A percentile compares a stretch with the other conserved stretches of the same genome.
These are phyloP conservation scores for Smithornis capensis DNA, from an alignment of 2,113 vertebrate species.

Conservation along the genomic window DNA sequence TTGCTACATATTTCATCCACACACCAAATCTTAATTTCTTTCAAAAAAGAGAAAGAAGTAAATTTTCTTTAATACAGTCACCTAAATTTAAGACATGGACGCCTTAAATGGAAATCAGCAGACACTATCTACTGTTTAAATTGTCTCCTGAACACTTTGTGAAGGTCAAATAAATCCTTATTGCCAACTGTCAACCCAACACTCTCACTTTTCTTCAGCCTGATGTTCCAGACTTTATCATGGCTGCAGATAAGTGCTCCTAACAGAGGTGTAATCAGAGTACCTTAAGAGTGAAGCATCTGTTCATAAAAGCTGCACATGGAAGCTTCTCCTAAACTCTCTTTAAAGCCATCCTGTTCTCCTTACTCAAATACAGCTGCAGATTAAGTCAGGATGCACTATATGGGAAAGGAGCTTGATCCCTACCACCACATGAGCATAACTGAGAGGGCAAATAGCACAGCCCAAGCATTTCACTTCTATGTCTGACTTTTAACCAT, in stretches of 20 bases:
- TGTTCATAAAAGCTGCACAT: not conserved
- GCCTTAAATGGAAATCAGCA: not conserved
- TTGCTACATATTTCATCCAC: not conserved
- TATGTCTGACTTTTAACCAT: not conserved
- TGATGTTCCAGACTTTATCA: not conserved
- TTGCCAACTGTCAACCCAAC: not conserved
- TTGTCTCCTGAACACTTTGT: not conserved
- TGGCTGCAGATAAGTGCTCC: not conserved
- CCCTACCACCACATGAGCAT: not conserved
- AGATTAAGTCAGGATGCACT: not conserved
- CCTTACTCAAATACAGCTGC: not conserved
- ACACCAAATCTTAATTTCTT: not conserved
- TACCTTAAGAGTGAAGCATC: not conserved
- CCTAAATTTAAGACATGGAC: not conserved
- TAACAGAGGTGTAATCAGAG: not conserved
- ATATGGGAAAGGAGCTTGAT: rapidly evolving
- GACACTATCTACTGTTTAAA: not conserved
- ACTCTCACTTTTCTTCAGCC: not conserved
- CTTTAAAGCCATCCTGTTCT: not conserved
- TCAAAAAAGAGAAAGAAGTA: not conserved
- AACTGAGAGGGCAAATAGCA: not conserved
- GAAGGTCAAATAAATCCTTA: not conserved
- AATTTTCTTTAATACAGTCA: not conserved
- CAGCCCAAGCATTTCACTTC: not conserved
- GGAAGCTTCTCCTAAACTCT: not conserved